Conservation (phyloP, 2,113 vertebrate species). For the Orthonyx spaldingii region DNA sequence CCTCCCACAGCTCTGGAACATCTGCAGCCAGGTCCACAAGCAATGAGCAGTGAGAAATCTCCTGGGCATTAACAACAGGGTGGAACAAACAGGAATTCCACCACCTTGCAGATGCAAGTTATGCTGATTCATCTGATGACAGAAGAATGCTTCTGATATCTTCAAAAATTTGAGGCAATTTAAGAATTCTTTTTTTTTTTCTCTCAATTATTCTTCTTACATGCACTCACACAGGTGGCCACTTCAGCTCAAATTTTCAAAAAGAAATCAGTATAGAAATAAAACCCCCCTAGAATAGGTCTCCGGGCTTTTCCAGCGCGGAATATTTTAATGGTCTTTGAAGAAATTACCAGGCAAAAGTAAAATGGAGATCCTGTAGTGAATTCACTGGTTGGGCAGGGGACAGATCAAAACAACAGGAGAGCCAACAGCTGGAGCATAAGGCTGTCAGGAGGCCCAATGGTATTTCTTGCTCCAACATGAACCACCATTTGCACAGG, state of each 20-base stretch:
- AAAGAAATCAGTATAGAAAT: neutral
- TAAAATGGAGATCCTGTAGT: neutral
- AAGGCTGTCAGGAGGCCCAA: neutral
- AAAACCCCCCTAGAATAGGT: neutral
- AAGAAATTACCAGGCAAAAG: neutral
- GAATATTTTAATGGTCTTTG: neutral
- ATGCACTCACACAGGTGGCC: neutral
- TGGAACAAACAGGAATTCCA: neutral
- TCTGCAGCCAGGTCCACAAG: neutral
- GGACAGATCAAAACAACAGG: neutral
- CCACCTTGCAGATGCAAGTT: neutral
- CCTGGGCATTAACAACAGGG: neutral
- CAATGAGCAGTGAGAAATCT: neutral
- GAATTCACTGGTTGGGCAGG: neutral
- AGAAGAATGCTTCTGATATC: neutral
- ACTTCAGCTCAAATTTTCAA: neutral
- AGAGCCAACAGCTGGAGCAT: neutral
- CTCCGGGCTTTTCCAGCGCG: neutral
- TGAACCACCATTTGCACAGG: neutral
- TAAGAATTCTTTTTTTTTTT: neutral
- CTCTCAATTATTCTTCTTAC: neutral
- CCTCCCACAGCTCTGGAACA: neutral
- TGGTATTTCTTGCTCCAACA: neutral
- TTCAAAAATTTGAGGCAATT: neutral
- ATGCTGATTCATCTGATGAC: neutral